Percentiles rank a stretch among this genome's conserved stretches.
Evolutionary conservation across 1,140 invertebrate genomes (phyloP).

Genomic region (Phortica variegata): DNA sequence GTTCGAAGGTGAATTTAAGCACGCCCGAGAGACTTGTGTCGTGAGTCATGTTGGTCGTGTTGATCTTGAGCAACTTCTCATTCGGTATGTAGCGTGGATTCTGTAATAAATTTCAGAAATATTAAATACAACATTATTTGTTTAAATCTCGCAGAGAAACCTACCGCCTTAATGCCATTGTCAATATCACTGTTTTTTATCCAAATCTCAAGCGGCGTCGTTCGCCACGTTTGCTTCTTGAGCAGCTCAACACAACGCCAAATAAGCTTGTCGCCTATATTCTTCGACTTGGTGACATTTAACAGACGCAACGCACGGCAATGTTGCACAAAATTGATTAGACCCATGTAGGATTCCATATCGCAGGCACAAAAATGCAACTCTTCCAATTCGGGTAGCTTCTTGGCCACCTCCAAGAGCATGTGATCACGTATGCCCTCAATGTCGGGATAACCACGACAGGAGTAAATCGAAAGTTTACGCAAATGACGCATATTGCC

Average conservation of each 20-base stretch:
- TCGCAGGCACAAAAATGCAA: conserved; percentile 40
- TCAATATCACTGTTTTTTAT: conserved; percentile 34
- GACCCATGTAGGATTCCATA: conserved; percentile 29
- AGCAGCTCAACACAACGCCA: conserved; percentile 28
- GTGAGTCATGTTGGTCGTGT: conserved; percentile 18
- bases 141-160: background rate
- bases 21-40: conserved; percentile 31
- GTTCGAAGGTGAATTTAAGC: conserved; percentile 38
- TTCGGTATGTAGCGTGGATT: conserved; percentile 26
- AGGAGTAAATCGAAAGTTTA: conserved; percentile 25
- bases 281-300: conserved; percentile 22
- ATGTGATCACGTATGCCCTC: conserved; percentile 35
- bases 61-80: conserved; percentile 25
- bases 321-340: conserved; percentile 30
- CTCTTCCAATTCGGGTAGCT: conserved; percentile 27
- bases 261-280: conserved; percentile 31
- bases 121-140: background rate
- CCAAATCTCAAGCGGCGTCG: conserved; percentile 32
- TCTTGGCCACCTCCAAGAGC: conserved; percentile 18
- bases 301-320: conserved; percentile 33
- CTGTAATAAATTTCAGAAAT: conserved; percentile 3
- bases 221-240: conserved; percentile 37
- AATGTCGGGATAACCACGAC: conserved; percentile 17
- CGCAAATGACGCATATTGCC: conserved; percentile 26
- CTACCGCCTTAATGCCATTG: conserved; percentile 13